Percentiles rank a stretch among this genome's conserved stretches.
Evolutionary conservation across 2,888 invertebrate genomes (phyloP).

Genomic region (Phasia obesa): DNA sequence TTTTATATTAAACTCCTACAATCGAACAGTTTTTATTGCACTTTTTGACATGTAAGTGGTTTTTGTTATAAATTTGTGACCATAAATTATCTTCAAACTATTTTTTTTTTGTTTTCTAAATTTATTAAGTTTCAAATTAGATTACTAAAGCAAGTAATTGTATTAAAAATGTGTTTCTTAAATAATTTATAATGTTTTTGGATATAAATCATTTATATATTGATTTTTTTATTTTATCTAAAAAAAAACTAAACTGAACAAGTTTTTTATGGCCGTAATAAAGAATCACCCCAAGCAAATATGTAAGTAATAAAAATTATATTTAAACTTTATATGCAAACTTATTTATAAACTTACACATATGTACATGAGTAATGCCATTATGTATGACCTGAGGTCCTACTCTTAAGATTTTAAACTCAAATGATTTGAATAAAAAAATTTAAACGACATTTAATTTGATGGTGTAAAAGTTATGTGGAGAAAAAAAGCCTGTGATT

Average conservation of each 20-base stretch:
- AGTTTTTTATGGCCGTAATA: constrained; percentile 2
- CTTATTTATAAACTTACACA: too few relatives aligned
- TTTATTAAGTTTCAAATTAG: constrained; percentile 57
- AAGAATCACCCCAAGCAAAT: constrained; percentile 34
- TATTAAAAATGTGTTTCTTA: constrained; percentile 14
- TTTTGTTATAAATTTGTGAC: constrained; percentile 5
- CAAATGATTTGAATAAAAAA: too few relatives aligned
- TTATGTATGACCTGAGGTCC: background rate
- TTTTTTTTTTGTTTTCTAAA: constrained; percentile 25
- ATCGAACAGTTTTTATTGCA: background rate
- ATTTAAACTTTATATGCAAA: too few relatives aligned
- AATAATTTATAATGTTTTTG: background rate
- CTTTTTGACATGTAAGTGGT: background rate
- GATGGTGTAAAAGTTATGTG: too few relatives aligned
- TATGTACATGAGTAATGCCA: background rate
- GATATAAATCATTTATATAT: constrained; percentile 45
- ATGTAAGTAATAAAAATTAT: background rate
- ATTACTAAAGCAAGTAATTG: constrained; percentile 44
- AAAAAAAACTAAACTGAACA: background rate
- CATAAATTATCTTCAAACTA: constrained; percentile 34
- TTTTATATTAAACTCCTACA: constrained; percentile 1
- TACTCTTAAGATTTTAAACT: too few relatives aligned
- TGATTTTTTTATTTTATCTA: background rate
- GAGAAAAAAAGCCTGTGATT: too few relatives aligned
- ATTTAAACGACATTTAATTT: too few relatives aligned